phyloP scores from a whole-genome alignment of 2,888 invertebrate species.

The Diarsia dahlii region DNA sequence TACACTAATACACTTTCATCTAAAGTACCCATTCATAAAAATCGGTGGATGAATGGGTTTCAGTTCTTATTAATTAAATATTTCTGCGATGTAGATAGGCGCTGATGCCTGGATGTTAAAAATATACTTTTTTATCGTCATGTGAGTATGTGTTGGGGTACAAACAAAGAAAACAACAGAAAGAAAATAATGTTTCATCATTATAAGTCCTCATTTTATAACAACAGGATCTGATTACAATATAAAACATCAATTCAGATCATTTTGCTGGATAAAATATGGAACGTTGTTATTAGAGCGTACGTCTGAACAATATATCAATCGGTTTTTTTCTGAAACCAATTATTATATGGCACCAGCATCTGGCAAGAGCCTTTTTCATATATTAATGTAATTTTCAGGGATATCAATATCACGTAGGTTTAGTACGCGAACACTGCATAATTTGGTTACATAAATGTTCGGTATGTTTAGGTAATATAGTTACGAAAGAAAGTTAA shows the following conservation, averaged over 20 bases:
- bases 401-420: conserved; percentile 30
- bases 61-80: conserved; percentile 15
- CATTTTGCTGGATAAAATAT: conserved; percentile 26
- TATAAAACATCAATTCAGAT: conserved; percentile 45
- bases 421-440: conserved; percentile 34
- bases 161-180: neutral
- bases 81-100: neutral
- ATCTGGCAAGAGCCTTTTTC: conserved; percentile 41
- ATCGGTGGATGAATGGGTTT: neutral
- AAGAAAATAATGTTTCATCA: neutral
- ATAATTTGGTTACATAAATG: conserved; percentile 32
- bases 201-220: conserved; percentile 16
- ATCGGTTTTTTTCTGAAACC: conserved; percentile 58
- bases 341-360: conserved; percentile 63
- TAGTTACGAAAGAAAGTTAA: neutral
- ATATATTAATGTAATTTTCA: conserved; percentile 40
- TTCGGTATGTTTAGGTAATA: neutral
- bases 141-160: neutral
- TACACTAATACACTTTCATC: neutral
- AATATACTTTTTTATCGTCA: neutral
- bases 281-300: conserved; percentile 45
- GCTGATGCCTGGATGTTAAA: neutral
- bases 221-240: conserved; percentile 40
- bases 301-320: conserved; percentile 56
- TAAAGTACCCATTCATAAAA: neutral